phyloP scores from a whole-genome alignment of 2,888 invertebrate species.

The Yponomeuta cagnagella region DNA sequence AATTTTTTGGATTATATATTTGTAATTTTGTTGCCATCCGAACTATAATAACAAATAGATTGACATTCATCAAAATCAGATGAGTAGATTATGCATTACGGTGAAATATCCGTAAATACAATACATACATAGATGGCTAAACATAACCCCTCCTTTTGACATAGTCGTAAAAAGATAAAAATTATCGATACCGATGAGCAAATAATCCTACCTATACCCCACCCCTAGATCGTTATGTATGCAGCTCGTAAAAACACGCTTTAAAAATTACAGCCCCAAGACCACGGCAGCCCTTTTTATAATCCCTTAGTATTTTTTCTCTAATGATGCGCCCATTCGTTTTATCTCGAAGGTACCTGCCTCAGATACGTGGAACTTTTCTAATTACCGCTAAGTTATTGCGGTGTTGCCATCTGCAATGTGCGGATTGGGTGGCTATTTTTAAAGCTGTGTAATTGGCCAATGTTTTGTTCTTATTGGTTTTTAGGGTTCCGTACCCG shows the following conservation, averaged over 20 bases:
- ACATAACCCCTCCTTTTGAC: no score
- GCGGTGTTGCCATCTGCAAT: slow-evolving; percentile 18
- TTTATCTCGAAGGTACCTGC: slow-evolving; percentile 29
- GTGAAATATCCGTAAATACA: no score
- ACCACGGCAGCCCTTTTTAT: slow-evolving; percentile 52
- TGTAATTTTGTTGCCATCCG: no score
- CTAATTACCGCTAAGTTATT: slow-evolving; percentile 21
- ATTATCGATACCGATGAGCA: slow-evolving; percentile 1
- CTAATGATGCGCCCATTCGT: slow-evolving; percentile 61
- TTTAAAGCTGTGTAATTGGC: slow-evolving; percentile 11
- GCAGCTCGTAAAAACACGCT: slow-evolving; percentile 58
- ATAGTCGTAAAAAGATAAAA: background rate
- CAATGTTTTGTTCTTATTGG: background rate
- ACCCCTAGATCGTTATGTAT: slow-evolving; percentile 48
- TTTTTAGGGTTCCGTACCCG: no score
- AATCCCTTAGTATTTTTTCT: slow-evolving; percentile 65
- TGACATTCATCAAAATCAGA: no score
- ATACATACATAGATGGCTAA: no score
- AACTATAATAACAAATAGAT: no score
- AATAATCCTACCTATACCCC: slow-evolving; percentile 19
- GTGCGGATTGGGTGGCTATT: slow-evolving; percentile 16
- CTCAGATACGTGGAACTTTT: slow-evolving; percentile 20
- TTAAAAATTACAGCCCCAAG: slow-evolving; percentile 60
- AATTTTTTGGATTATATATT: no score
- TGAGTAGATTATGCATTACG: no score